These are phyloP conservation scores for Tuberolachnus salignus DNA, from an alignment of 2,888 invertebrate genomes.

Conservation along the genomic window DNA sequence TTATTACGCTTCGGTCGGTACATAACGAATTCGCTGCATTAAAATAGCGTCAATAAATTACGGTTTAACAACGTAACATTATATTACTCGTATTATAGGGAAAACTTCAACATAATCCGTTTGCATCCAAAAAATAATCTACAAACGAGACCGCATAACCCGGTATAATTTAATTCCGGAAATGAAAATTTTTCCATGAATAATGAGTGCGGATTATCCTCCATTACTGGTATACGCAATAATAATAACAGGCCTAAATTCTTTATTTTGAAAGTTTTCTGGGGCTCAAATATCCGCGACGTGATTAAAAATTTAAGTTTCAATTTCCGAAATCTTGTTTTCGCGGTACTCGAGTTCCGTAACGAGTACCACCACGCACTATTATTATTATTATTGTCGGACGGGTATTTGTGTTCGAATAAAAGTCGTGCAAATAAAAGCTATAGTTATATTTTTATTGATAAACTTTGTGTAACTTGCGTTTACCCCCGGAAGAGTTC, in stretches of 20 bases:
- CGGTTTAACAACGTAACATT: conserved; percentile 43
- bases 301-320: conserved; percentile 58
- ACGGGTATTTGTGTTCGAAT: neutral
- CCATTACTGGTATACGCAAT: conserved; percentile 46
- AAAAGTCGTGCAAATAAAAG: conserved; percentile 38
- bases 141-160: conserved; percentile 12
- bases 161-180: conserved; percentile 54
- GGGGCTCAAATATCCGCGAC: conserved; percentile 32
- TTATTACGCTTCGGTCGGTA: conserved; percentile 2
- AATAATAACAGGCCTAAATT: conserved; percentile 49
- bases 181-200: conserved; percentile 55
- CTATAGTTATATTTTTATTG: conserved; percentile 5
- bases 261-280: conserved; percentile 39
- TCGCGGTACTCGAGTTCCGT: conserved; percentile 37
- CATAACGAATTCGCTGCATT: conserved; percentile 18
- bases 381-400: conserved; percentile 17
- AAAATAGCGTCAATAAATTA: conserved; percentile 25
- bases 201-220: conserved; percentile 49
- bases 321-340: conserved; percentile 58
- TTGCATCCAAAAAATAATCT: conserved; percentile 18
- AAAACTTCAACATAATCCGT: conserved; percentile 31
- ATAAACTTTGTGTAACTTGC: conserved; percentile 23
- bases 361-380: conserved; percentile 22
- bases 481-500: conserved; percentile 23
- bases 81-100: neutral